Evolutionary conservation across 2,113 vertebrate genomes (phyloP).

Genomic region (Cyanoliseus patagonus): DNA sequence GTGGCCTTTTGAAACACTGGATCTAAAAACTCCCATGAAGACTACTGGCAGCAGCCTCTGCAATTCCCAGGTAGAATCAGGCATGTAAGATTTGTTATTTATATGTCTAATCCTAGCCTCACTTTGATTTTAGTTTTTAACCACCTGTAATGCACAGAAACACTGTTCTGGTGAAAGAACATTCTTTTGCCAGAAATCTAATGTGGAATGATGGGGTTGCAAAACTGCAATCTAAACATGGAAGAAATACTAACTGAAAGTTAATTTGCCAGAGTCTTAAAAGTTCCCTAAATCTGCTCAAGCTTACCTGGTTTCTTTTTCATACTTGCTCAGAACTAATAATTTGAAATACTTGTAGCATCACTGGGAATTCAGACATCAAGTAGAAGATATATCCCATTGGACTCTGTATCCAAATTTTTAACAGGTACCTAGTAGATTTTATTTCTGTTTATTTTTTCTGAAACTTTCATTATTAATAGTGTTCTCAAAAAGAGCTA

Average conservation of each 20-base stretch:
- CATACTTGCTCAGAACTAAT: background rate
- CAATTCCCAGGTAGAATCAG: background rate
- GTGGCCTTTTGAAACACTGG: background rate
- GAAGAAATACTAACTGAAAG: background rate
- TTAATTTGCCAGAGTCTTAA: background rate
- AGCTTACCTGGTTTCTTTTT: background rate
- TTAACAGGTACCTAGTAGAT: constrained; percentile 6
- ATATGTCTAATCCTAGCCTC: background rate
- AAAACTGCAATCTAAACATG: background rate
- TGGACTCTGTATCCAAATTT: background rate
- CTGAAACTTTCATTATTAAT: constrained; percentile 63
- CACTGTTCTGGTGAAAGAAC: background rate
- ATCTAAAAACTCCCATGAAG: background rate
- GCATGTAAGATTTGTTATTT: background rate
- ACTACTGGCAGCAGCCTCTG: background rate
- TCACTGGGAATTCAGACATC: background rate
- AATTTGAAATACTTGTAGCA: background rate
- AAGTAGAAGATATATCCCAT: background rate
- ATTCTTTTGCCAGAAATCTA: background rate
- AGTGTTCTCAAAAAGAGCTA: constrained; percentile 47
- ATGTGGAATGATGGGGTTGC: background rate
- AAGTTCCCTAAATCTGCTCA: background rate
- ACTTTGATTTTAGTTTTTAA: background rate
- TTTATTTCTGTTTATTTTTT: constrained; percentile 63
- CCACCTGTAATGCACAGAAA: background rate